Evolutionary conservation across 2,113 vertebrate species (phyloP), one percentile per base, ranked within the genome.

Genomic region (Tichodroma muraria): DNA sequence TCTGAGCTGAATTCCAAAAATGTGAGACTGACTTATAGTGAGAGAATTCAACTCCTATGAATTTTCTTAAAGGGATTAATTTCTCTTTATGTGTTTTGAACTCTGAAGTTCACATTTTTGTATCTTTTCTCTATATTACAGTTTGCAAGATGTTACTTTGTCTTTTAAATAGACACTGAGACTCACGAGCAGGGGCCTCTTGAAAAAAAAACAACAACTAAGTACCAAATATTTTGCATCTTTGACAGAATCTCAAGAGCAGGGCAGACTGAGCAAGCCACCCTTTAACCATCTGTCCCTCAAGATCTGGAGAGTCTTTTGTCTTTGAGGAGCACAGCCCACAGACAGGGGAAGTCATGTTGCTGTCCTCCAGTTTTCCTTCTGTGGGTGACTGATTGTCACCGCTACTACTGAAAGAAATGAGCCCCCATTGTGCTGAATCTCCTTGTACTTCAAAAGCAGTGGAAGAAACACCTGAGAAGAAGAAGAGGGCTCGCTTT

Each of bases 241-340:
- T 88, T 73, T 88, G 56, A 77, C 66, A 92, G 54, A 94, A 85
- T 90, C 61, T 57, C 53, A 82, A 63, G 66, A 80, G 82, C 60
- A 82, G 80, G 93, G 64, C 80, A 88, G 82, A 75, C 64, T 68
- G 85, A 89, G 40, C 38, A 78, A 60, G 28, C n/a, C 56, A 60
- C 68, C 44, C 56, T 68, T 95, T 81, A 91, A 72, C 82, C 44
- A 83, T 88, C 90, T 94, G 76, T 91, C 80, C 64, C 76, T 84
- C 52, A 65, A 81, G 72, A 81, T 88, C 69, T 75, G 20, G 37
- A 72, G 56, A 80, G 9, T 44, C 59, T 89, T 68, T 65, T 69
- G 22, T 63, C 30, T 73, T 33, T 64, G 76, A 76, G 65, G 47
- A 85, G 76, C 60, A 78, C 64, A 90, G n/a, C 64, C 60, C 76